Base-by-base conservation (phyloP, 2,888 invertebrate species). In the Fragum sueziense region DNA sequence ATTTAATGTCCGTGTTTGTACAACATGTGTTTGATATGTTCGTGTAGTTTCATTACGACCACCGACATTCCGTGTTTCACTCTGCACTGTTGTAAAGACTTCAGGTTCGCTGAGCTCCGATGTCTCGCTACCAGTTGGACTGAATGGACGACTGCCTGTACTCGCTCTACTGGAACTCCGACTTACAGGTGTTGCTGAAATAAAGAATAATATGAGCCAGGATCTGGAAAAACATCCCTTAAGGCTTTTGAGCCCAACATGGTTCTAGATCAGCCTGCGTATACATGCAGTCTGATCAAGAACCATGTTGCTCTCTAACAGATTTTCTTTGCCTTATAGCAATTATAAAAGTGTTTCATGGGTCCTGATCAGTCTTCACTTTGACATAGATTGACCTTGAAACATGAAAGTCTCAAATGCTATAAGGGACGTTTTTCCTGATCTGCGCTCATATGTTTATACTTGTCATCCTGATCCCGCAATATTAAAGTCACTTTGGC, bases 71-170 rank as follows among this genome's bases (percentile, higher is more conserved):
- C 88, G 84, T 2, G 89, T 89, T 74, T 92, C 91, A 41, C 88
- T 87, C 75, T 91, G 90, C 68, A 91, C 86, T n/a, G 91, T 90
- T n/a, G 92, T 91, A 84, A 85, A 91, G 27, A 91, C 88, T 74
- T 92, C 92, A 20, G 91, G 90, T 80, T 90, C 89, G 73, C 86
- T 87, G 11, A 86, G 76, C 70, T 91, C 91, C 17, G 90, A 90
- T 6, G 87, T 85, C 91, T 97, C 97, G 62, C 98, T 98, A 86
- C 98, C 98, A 91, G 98, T 97, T 88, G 98, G 95, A 87, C 98
- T 98, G 29, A 97, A 97, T 85, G 98, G 98, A 93, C 98, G 97
- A 84, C 94, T 93, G n/a, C 88, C 88, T 25, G 88, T 89, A 62
- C 88, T 88, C 41, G 88, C 86, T 89, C 97, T 95, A 78, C 97